Evolutionary conservation across 2,113 vertebrate genomes (phyloP).

Genomic region (Corythornis vintsioides): DNA sequence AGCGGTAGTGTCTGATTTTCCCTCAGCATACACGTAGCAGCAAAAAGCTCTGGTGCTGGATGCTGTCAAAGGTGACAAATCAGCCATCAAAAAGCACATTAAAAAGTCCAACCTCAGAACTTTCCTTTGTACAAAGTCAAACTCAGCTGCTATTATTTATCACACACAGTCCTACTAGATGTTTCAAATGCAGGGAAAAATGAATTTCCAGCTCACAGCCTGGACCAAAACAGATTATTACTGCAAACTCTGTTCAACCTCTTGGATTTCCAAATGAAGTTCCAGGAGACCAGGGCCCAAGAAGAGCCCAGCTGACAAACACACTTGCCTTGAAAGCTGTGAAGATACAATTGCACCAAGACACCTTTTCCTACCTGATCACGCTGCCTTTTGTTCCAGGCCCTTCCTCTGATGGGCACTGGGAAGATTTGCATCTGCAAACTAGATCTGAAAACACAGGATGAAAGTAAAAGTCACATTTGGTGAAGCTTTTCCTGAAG

Average conservation of each 20-base stretch:
- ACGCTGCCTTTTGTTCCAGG: neutral
- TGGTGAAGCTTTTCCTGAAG: neutral
- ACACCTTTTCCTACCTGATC: rapidly evolving
- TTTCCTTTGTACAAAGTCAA: neutral
- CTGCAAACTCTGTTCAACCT: neutral
- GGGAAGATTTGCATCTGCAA: neutral
- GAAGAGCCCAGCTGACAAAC: neutral
- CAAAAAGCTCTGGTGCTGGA: neutral
- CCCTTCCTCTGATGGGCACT: neutral
- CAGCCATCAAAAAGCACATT: neutral
- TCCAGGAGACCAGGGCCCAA: neutral
- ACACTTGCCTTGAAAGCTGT: neutral
- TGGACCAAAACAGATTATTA: neutral
- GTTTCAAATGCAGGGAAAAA: neutral
- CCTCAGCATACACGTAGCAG: neutral
- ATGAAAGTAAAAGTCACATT: neutral
- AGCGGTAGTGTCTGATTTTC: neutral
- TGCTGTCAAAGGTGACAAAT: neutral
- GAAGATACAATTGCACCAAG: rapidly evolving
- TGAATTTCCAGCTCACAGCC: neutral
- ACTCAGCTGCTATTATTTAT: neutral
- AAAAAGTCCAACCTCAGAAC: neutral
- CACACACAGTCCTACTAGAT: neutral
- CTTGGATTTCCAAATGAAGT: neutral
- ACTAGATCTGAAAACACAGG: neutral